phyloP scores from a whole-genome alignment of 2,797 vertebrate species.

The Lutra lutra region DNA sequence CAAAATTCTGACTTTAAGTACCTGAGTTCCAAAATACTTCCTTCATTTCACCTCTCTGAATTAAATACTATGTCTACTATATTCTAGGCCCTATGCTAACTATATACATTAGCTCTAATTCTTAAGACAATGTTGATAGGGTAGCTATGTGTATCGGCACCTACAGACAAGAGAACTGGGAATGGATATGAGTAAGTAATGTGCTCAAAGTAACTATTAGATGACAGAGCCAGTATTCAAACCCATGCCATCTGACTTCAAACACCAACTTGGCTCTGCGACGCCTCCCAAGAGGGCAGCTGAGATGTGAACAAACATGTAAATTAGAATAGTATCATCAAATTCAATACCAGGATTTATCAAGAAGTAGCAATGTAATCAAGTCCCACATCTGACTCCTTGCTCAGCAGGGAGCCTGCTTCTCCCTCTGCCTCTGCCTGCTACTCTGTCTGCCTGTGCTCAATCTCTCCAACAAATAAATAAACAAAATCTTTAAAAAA shows the following conservation, averaged over 20 bases:
- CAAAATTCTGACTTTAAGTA: slow-evolving; percentile 44
- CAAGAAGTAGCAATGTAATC: not conserved
- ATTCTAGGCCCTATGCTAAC: not conserved
- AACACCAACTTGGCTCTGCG: not conserved
- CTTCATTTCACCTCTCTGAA: not conserved
- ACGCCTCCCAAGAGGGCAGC: not conserved
- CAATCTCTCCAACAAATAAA: too few relatives aligned
- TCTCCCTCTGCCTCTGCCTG: too few relatives aligned
- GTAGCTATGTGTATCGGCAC: not conserved
- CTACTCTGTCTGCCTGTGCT: too few relatives aligned
- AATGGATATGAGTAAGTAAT: not conserved
- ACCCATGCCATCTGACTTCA: not conserved
- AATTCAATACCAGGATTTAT: not conserved
- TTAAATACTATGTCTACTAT: not conserved
- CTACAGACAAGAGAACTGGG: not conserved
- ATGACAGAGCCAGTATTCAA: not conserved
- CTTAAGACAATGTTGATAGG: not conserved
- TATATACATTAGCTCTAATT: not conserved
- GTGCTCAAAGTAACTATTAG: not conserved
- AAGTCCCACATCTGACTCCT: too few relatives aligned
- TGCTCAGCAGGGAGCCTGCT: too few relatives aligned
- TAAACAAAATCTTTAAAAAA: too few relatives aligned
- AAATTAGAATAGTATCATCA: not conserved
- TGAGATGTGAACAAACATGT: not conserved
- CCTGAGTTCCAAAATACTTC: not conserved